phyloP scores from a whole-genome alignment of 2,797 vertebrate species.

The Ibycter americanus region DNA sequence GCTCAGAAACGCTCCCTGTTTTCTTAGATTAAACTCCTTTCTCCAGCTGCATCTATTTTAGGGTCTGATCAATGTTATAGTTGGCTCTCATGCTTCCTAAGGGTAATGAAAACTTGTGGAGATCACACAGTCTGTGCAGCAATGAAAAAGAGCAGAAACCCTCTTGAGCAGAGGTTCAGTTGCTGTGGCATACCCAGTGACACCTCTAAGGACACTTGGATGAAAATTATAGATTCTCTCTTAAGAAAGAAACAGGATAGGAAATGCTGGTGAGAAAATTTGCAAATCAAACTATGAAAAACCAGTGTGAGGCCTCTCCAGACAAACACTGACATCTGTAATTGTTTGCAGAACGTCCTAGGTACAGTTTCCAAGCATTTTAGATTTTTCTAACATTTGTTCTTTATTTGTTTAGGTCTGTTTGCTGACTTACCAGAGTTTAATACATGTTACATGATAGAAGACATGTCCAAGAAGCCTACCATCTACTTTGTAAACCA shows the following conservation, averaged over 20 bases:
- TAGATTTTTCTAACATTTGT: background rate
- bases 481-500: background rate
- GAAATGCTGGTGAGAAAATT: background rate
- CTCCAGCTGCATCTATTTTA: constrained; percentile 45
- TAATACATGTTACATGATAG: background rate
- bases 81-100: constrained; percentile 21
- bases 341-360: background rate
- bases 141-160: constrained; percentile 10
- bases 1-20: constrained; percentile 14
- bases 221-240: background rate
- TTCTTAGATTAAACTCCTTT: constrained; percentile 48
- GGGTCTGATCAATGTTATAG: background rate
- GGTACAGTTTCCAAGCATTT: background rate
- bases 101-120: constrained; percentile 31
- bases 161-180: background rate
- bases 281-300: background rate
- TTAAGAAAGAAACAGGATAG: background rate
- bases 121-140: constrained; percentile 21
- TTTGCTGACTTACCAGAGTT: background rate
- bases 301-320: background rate
- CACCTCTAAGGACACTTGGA: background rate
- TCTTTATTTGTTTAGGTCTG: background rate
- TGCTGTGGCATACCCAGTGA: background rate
- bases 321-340: background rate
- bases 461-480: background rate